phyloP scores from a whole-genome alignment of 2,888 invertebrate species.

The Nemotelus pantherinus region DNA sequence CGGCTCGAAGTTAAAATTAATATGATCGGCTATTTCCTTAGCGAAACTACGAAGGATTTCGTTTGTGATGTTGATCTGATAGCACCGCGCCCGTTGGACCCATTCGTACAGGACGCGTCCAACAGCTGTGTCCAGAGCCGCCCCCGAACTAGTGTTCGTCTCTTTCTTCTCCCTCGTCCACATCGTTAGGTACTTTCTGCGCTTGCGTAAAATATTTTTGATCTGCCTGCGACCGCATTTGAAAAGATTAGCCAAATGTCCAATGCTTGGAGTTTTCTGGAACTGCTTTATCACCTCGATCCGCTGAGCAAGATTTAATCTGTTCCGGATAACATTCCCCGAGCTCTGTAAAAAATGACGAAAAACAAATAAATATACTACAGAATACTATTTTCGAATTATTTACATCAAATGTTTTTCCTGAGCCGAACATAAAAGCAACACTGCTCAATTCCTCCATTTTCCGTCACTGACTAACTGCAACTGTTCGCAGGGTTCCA shows the following conservation, averaged over 20 bases:
- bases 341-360: not conserved
- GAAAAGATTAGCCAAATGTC: not conserved
- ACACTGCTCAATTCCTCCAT: not conserved
- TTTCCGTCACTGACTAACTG: not conserved
- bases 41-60: conserved; percentile 17
- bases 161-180: not conserved
- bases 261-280: not conserved
- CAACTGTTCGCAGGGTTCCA: not conserved
- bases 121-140: not conserved
- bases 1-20: not conserved
- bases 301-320: conserved; percentile 13
- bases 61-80: conserved; percentile 6
- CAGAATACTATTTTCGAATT: not conserved
- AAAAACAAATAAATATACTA: not conserved
- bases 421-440: not conserved
- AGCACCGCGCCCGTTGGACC: conserved; percentile 13
- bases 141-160: not conserved
- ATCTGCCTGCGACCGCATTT: conserved; percentile 24
- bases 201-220: conserved; percentile 14
- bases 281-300: conserved; percentile 6
- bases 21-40: not conserved
- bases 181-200: conserved; percentile 7
- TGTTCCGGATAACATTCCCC: conserved; percentile 1
- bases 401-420: not conserved
- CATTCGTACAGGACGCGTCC: conserved; percentile 7